Evolutionary conservation across 2,888 invertebrate genomes (phyloP), one percentile per base, ranked within the genome.

Genomic region (Hirtodrosophila cameraria): DNA sequence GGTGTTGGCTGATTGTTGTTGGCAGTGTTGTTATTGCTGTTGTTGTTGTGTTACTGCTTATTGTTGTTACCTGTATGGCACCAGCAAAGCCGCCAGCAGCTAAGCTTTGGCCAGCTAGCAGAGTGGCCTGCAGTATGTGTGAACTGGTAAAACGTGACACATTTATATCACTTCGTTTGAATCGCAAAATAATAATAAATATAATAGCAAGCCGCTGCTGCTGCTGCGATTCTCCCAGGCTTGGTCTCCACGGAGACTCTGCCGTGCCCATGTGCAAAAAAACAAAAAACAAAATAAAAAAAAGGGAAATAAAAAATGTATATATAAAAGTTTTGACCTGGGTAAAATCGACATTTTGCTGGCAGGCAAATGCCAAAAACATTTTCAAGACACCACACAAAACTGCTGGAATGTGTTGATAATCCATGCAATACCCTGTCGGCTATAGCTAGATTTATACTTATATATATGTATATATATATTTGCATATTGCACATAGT

Each of bases 81-180:
- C 55, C 68, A 55, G 52, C 46, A 18, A n/a, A 50, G 48, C 68
- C 30, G 60, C 33, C 49, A 43, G 36, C 49, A 43, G 36, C 50
- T 38, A 42, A 50, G 50, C 52, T 43, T 50, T 50, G 64, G 64
- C 54, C 76, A 53, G 54, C 43, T n/a, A n/a, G n/a, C n/a, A n/a
- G 58, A 57, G 53, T 71, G 66, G 77, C 68, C 75, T 82, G 79
- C 87, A 89, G 75, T 86, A 89, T 90, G 89, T 90, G 90, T 90
- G 90, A 90, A 90, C 89, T 90, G 85, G 89, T 87, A 89, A 89
- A 89, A 90, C 89, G 89, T 89, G 89, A 89, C 89, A 89, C 89
- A 90, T 88, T 88, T 88, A 89, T 89, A 89, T 89, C 89, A 89
- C 88, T 87, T 87, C 87, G 88, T 88, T 88, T 87, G 88, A 88